Evolutionary conservation across 1,140 invertebrate species (phyloP).

Genomic region (Uloborus diversus): DNA sequence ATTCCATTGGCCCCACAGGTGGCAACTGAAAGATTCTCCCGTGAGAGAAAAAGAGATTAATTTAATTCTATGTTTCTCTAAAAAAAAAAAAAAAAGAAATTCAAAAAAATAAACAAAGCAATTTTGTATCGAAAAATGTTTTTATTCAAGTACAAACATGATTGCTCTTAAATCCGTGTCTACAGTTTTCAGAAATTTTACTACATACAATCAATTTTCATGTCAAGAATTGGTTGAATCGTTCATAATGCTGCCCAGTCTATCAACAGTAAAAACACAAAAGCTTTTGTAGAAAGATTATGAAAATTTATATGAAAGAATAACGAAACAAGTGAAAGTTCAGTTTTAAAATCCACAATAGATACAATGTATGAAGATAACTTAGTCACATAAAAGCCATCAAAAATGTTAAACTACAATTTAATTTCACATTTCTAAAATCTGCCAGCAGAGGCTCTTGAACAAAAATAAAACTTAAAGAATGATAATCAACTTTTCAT

Average conservation of each 20-base stretch:
- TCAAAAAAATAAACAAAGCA: background rate
- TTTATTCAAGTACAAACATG: conserved; percentile 55
- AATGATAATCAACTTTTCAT: background rate
- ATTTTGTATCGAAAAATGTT: conserved; percentile 26
- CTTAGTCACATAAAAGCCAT: conserved; percentile 28
- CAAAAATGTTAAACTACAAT: background rate
- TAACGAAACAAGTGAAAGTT: conserved; percentile 14
- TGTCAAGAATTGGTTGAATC: conserved; percentile 1
- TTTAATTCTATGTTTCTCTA: no score
- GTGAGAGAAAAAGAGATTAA: no score
- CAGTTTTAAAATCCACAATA: conserved; percentile 31
- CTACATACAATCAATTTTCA: conserved; percentile 4
- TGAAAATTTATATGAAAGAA: conserved; percentile 6
- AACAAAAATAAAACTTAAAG: conserved; percentile 3
- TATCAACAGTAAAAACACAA: conserved; percentile 32
- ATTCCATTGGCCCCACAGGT: no score
- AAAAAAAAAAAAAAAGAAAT: conserved; percentile 4
- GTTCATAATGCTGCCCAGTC: background rate
- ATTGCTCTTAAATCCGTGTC: conserved; percentile 46
- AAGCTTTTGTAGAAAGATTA: conserved; percentile 22
- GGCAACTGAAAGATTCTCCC: no score
- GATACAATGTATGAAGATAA: conserved; percentile 3
- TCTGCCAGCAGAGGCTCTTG: conserved; percentile 21
- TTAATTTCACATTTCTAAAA: background rate
- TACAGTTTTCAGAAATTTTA: conserved; percentile 39